These are phyloP conservation scores for Rhineura floridana DNA, from an alignment of 2,113 vertebrate species.

Conservation along the genomic window DNA sequence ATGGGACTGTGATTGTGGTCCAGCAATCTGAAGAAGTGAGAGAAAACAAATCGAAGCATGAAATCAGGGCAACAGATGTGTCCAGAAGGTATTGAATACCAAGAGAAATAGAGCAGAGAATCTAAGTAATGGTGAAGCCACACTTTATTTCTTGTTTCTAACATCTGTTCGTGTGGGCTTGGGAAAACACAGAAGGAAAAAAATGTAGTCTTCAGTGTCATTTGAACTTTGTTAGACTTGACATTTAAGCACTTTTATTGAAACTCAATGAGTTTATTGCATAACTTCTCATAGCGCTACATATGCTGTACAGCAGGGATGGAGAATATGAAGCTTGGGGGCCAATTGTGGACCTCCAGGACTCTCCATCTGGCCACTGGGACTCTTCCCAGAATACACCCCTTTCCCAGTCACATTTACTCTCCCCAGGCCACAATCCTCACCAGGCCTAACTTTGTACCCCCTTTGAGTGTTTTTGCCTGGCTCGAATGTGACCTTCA, in stretches of 20 bases:
- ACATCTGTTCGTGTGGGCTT: background rate
- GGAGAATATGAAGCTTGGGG: too few relatives aligned
- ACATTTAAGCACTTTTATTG: background rate
- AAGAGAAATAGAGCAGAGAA: background rate
- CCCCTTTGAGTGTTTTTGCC: too few relatives aligned
- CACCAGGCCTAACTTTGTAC: too few relatives aligned
- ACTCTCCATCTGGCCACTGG: too few relatives aligned
- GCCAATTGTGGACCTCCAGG: too few relatives aligned
- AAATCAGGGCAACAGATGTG: slow-evolving; percentile 31
- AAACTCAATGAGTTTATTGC: background rate
- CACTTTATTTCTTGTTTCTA: slow-evolving; percentile 11
- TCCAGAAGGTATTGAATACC: background rate
- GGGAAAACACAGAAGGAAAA: background rate
- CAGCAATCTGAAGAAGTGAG: slow-evolving; percentile 50
- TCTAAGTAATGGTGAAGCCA: background rate
- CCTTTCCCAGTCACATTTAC: too few relatives aligned
- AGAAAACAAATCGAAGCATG: slow-evolving; percentile 29
- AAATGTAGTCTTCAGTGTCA: background rate
- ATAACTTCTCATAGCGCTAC: background rate
- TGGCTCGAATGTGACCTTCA: too few relatives aligned
- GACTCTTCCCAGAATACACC: too few relatives aligned
- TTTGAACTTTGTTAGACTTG: background rate
- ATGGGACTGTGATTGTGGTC: slow-evolving; percentile 42
- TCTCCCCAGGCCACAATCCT: too few relatives aligned
- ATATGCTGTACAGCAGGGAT: too few relatives aligned